Evolutionary conservation across 1,140 invertebrate genomes (phyloP), one percentile per base, ranked within the genome.

Genomic region (Coelopa frigida): DNA sequence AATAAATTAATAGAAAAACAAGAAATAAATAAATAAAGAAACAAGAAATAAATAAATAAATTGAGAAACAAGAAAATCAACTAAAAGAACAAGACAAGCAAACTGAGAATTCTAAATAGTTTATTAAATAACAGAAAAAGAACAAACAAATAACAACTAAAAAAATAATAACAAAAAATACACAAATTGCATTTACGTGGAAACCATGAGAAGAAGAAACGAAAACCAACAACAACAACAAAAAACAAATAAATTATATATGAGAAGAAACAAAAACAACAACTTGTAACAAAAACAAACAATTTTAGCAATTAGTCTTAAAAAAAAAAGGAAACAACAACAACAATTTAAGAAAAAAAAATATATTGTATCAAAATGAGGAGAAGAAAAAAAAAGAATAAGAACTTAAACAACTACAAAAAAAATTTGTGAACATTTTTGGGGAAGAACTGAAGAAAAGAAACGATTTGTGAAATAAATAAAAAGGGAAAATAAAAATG

Each of bases 281-380:
- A 37, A 37, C 8, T 37, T 37, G 17, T 10, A 8, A 15, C 7
- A 11, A 37, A 37, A 17, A 37, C 17, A 38, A 12, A 21, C 12
- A 38, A 12, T 18, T 38, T 17, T 38, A 8, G 11, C 35, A 17
- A 36, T n/a, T n/a, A 38, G 11, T 18, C 15, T 15, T 4, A 38
- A 12, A 38, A 12, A 4, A 15, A 21, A 12, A 38, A 5, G 18
- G 12, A 38, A 5, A 38, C 36, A 38, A 4, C 17, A 18, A 46
- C 37, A 32, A 38, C 11, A 18, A 46, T 39, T 27, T 22, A 38
- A 6, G 32, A 37, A 46, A 46, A 39, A n/a, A n/a, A n/a, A n/a
- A n/a, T n/a, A n/a, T n/a, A n/a, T n/a, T n/a, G n/a, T n/a, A n/a
- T n/a, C n/a, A n/a, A n/a, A n/a, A n/a, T n/a, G n/a, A n/a, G n/a